phyloP scores from a whole-genome alignment of 2,113 vertebrate species.

The Prinia subflava region DNA sequence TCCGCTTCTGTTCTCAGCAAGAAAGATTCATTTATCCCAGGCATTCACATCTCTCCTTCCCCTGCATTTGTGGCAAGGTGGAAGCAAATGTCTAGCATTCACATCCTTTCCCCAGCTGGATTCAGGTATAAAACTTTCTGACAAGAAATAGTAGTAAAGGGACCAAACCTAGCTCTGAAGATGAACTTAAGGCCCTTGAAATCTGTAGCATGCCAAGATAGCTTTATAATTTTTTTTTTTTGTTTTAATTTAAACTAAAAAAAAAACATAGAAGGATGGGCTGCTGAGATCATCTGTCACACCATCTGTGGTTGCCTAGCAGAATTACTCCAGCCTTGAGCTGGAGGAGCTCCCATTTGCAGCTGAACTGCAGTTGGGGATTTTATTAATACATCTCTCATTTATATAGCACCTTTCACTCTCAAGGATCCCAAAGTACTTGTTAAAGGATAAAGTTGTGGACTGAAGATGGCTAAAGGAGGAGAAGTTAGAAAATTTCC shows the following conservation, averaged over 20 bases:
- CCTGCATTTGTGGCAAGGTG: slow-evolving; percentile 53
- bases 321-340: slow-evolving; percentile 65
- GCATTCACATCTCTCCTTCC: background rate
- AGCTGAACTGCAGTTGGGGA: slow-evolving; percentile 57
- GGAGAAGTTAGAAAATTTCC: background rate
- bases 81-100: slow-evolving; percentile 60
- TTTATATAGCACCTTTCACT: slow-evolving; percentile 68
- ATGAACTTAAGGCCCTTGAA: slow-evolving; percentile 65
- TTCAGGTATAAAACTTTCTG: slow-evolving; percentile 66
- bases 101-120: slow-evolving; percentile 50
- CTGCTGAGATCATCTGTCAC: slow-evolving; percentile 71
- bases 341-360: slow-evolving; percentile 51
- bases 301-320: slow-evolving; percentile 68
- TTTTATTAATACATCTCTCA: slow-evolving; percentile 70
- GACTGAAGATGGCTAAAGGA: slow-evolving; percentile 3
- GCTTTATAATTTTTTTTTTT: slow-evolving; percentile 55
- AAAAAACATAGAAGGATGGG: slow-evolving; percentile 56
- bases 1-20: background rate
- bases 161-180: slow-evolving; percentile 42
- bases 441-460: slow-evolving; percentile 52
- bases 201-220: slow-evolving; percentile 49
- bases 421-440: slow-evolving; percentile 58
- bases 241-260: slow-evolving; percentile 66
- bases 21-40: background rate
- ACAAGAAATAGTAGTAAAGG: slow-evolving; percentile 65